Base-by-base conservation (phyloP, 2,888 invertebrate genomes). In the Brenthis ino region DNA sequence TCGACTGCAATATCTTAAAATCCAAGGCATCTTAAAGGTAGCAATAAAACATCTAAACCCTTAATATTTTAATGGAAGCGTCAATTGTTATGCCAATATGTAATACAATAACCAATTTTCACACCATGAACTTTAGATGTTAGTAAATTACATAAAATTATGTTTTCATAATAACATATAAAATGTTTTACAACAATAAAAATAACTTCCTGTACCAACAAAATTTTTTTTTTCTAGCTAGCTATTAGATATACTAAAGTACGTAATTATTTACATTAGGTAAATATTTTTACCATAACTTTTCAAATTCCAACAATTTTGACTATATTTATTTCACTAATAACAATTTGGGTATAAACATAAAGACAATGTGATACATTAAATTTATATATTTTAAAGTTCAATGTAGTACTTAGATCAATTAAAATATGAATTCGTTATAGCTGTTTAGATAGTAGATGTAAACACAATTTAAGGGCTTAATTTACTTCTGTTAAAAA, bases 1-100 rank as follows among this genome's bases (percentile, higher is more conserved):
- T 68, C 66, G 65, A 64, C 63, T 51, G 50, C 53, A 63, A 60
- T 64, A 54, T n/a, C 16, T 24, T 50, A 50, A 33, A 47, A 48
- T 37, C 13, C n/a, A 28, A 28, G 28, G 28, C 4, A 47, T 57
- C 24, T 51, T 11, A 50, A 28, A 12, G 14, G 48, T 8, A 8
- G 16, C 6, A 47, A 6, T 20, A 43, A 14, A 43, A 6, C 12
- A 20, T 57, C 11, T 8, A 6, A 16, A 53, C 16, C n/a, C n/a
- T 53, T 16, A 28, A 53, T 14, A 16, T 53, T 53, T 53, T 6
- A 53, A 53, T 5, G 51, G 16, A 8, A 53, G 4, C n/a, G n/a
- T 53, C 11, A 43, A 11, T 43, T 43, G n/a, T n/a, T n/a, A n/a
- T n/a, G n/a, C n/a, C n/a, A n/a, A n/a, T n/a, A n/a, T n/a, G n/a